These are phyloP conservation scores for Chromobotia macracanthus DNA, from an alignment of 2,797 vertebrate genomes.

Conservation along the genomic window DNA sequence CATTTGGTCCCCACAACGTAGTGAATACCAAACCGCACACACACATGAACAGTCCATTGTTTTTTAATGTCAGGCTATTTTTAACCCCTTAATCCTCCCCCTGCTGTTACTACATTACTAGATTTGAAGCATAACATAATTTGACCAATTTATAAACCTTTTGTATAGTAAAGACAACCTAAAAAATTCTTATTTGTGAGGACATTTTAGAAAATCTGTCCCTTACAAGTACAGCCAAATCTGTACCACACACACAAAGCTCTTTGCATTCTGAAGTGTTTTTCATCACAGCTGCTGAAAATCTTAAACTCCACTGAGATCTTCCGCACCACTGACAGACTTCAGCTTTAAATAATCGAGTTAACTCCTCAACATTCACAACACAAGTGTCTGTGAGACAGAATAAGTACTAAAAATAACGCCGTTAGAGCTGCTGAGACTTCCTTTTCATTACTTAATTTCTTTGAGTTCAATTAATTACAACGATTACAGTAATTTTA, in stretches of 20 bases:
- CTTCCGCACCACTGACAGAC: constrained; percentile 28
- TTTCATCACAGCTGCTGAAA: constrained; percentile 41
- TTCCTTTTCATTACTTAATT: constrained; percentile 18
- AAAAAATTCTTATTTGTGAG: background rate
- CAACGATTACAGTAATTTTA: constrained; percentile 25
- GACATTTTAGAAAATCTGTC: background rate
- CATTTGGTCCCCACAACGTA: too few species aligned
- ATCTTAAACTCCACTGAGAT: constrained; percentile 27
- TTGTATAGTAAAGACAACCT: background rate
- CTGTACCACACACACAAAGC: constrained; percentile 13
- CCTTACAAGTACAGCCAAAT: background rate
- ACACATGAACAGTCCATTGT: background rate
- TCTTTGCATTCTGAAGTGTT: constrained; percentile 7
- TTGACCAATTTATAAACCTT: background rate
- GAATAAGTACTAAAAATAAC: constrained; percentile 16
- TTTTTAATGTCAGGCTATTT: background rate
- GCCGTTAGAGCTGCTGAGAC: constrained; percentile 21
- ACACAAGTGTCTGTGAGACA: background rate
- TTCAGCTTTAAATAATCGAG: constrained; percentile 46
- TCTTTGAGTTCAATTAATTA: constrained; percentile 28
- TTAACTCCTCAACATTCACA: constrained; percentile 29
- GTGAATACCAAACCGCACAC: constrained; percentile 6
- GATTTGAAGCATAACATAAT: background rate
- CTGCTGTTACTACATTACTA: too few species aligned
- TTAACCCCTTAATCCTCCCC: background rate